Base-by-base conservation (phyloP, 2,797 vertebrate genomes). In the Arnoldichthys spilopterus region DNA sequence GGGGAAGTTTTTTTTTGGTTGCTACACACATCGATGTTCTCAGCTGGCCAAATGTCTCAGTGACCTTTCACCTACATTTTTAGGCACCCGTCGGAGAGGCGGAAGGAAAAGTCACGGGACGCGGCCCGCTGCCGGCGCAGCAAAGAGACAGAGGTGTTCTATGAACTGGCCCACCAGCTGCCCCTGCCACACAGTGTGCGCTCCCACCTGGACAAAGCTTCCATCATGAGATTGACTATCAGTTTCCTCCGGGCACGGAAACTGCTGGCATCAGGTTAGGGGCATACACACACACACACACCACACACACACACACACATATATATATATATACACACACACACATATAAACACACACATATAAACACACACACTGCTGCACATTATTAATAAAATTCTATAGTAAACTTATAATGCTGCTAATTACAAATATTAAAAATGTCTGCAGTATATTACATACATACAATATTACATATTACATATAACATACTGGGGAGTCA, bases 71-170 rank as follows among this genome's bases (percentile, higher is more conserved):
- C n/a, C 1, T 66, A 0, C 56, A 13, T 77, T 63, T 45, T 22
- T 58, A 86, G 85, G 63, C 79, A 84, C 45, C 83, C 82, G n/a
- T 98, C 97, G 0, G 97, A 99, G 84, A 92, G 97, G 11, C 95
- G 97, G 51, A 99, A 99, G 90, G 97, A 99, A 88, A 99, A 99
- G 88, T 99, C 97, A 0, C 95, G 97, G 12, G 97, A 98, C 72
- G 97, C 97, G 0, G 97, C 97, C 0, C 93, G 97, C n/a, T 98
- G 94, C 87, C 87, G 97, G 13, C 94, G 97, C 84, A 97, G 97
- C 89, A 99, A 98, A 85, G 97, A 99, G 91, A 98, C 97, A 0
- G 97, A 99, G 88, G 97, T 98, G 51, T 98, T 98, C 90, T 98
- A 98, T 0, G 97, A 99, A 83, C 90, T 98, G 84, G 96, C 97